Evolutionary conservation across 2,113 vertebrate genomes (phyloP).

Genomic region (Cephalopterus ornatus): DNA sequence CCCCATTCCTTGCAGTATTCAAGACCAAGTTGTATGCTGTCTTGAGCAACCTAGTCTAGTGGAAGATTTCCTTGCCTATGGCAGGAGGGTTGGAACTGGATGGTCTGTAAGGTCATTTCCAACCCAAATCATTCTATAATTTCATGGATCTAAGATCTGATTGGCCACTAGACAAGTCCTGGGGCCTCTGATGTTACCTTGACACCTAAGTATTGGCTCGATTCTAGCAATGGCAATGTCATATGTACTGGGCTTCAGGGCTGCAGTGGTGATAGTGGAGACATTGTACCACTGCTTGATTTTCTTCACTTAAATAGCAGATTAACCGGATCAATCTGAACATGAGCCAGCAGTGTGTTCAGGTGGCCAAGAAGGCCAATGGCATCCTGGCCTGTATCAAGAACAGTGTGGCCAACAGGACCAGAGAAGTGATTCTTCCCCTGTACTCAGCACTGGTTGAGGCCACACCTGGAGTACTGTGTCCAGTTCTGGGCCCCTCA

Average conservation of each 20-base stretch:
- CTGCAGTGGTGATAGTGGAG: not conserved
- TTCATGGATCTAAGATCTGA: not conserved
- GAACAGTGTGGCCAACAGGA: too few relatives aligned
- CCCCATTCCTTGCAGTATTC: not conserved
- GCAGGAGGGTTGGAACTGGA: fast-evolving
- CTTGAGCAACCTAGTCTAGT: not conserved
- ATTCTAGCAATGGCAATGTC: not conserved
- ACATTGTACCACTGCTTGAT: not conserved
- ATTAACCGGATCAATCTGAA: not conserved
- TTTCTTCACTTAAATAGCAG: not conserved
- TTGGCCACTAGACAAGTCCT: not conserved
- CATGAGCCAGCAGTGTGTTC: too few relatives aligned
- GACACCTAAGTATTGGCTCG: not conserved
- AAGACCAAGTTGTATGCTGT: not conserved
- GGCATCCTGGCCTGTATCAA: too few relatives aligned
- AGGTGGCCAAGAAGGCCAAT: too few relatives aligned
- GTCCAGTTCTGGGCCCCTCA: too few relatives aligned
- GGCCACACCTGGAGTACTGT: too few relatives aligned
- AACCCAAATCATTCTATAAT: not conserved
- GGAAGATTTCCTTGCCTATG: not conserved
- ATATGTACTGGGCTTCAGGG: fast-evolving
- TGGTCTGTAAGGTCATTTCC: not conserved
- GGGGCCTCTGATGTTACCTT: not conserved
- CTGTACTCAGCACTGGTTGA: too few relatives aligned
- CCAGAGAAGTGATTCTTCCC: too few relatives aligned